Evolutionary conservation across 2,113 vertebrate species (phyloP), one percentile per base, ranked within the genome.

Genomic region (Notothenia rossii): DNA sequence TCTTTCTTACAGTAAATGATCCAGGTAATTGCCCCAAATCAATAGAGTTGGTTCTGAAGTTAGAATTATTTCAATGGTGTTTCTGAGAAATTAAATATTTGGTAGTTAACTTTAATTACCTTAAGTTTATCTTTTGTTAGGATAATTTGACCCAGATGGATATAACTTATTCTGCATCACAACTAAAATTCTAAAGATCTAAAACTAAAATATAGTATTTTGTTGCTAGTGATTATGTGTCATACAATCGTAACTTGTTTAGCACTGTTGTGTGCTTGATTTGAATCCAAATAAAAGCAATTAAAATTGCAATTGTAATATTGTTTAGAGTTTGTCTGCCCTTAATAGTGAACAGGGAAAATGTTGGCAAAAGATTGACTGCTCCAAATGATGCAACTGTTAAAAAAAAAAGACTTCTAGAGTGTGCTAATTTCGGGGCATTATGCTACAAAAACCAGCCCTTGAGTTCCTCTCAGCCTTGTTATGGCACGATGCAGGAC

Each of bases 351-450:
- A 20, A 54, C 14, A 17, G 43, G 10, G 10, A 53, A 61, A 43
- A 29, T 17, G 15, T 8, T 29, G 50, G 45, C 7, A 50, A 36
- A 55, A 7, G 5, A 25, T 56, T 9, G 29, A 25, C 18, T 62
- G 62, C 43, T 29, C 25, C 22, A 14, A 46, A 73, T 64, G 55
- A 69, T 17, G 40, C 7, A 12, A 10, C 20, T 63, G 48, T 18
- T 60, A 36, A 11, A 40, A 48, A 15, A 25, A 48, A 56, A 70
- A 71, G 65, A 71, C 53, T 60, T 70, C 46, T 60, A 9, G 7
- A 55, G 13, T 68, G 40, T 20, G 40, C 68, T 66, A 22, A 83
- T 73, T 73, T 49, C 73, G 58, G 49, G 36, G 25, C 20, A 14
- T 46, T 1, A 59, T 62, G 49, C 56, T 22, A 61, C 48, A 82